Conservation (phyloP, 2,888 invertebrate genomes). For the Oeneis ivallda region DNA sequence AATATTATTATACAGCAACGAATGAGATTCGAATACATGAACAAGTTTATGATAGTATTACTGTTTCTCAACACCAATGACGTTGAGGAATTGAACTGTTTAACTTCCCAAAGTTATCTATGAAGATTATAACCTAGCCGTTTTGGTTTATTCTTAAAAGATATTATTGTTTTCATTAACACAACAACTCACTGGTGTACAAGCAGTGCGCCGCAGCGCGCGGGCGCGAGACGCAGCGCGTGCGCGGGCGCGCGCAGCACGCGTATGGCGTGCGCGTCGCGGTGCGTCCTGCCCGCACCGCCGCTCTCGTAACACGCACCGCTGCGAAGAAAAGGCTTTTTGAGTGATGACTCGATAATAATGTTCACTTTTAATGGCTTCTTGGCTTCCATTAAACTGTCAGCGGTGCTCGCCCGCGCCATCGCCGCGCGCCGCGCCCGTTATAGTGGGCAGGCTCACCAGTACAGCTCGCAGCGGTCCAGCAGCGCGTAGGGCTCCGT, state of each 20-base stretch:
- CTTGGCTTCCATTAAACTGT: too few species aligned
- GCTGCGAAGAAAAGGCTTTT: constrained; percentile 59
- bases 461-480: constrained; percentile 94
- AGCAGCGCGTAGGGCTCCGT: constrained; percentile 95
- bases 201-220: constrained; percentile 48
- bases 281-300: constrained; percentile 28
- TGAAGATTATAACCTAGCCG: too few species aligned
- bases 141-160: neutral
- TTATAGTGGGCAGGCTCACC: constrained; percentile 83
- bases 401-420: too few species aligned
- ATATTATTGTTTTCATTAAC: neutral
- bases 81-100: too few species aligned
- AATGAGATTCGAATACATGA: too few species aligned
- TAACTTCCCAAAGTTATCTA: too few species aligned
- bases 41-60: too few species aligned
- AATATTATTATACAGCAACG: too few species aligned
- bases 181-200: constrained; percentile 58
- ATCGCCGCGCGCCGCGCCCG: too few species aligned
- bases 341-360: neutral
- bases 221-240: constrained; percentile 48
- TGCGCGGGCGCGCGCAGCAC: constrained; percentile 89
- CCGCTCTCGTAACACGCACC: constrained; percentile 83
- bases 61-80: too few species aligned
- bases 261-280: constrained; percentile 87
- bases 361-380: neutral